A percentile compares a stretch with the other conserved stretches of the same genome.
phyloP scores from a whole-genome alignment of 30 jellyfish, hydroid and myxozoan species.

The Morbakka virulenta region DNA sequence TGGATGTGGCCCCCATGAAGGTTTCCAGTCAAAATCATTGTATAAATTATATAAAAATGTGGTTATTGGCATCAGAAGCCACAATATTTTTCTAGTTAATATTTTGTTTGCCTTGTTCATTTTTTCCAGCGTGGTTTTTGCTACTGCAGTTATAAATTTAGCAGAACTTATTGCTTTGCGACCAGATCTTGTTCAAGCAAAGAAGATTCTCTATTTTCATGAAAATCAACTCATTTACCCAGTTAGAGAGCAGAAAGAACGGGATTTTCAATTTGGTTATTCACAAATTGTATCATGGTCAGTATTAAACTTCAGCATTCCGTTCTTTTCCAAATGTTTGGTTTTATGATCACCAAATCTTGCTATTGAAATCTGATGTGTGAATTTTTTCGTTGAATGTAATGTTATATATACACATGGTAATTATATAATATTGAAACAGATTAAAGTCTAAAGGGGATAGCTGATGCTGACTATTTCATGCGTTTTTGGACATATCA shows the following conservation, averaged over 20 bases:
- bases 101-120: background rate
- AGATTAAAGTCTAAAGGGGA: too few species aligned
- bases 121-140: slow-evolving; percentile 59
- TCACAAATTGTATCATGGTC: slow-evolving; percentile 88
- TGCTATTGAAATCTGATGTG: background rate
- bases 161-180: slow-evolving; percentile 97
- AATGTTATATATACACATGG: too few species aligned
- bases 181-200: slow-evolving; percentile 62
- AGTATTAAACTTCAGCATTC: background rate
- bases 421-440: too few species aligned
- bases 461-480: too few species aligned
- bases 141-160: slow-evolving; percentile 69
- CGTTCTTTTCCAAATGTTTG: background rate
- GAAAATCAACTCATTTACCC: slow-evolving; percentile 97
- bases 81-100: background rate
- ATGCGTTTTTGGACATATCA: too few species aligned
- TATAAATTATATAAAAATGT: too few species aligned
- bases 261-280: slow-evolving; percentile 96
- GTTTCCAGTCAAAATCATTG: too few species aligned
- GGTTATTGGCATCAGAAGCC: too few species aligned
- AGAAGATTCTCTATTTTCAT: slow-evolving; percentile 81
- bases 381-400: too few species aligned
- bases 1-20: too few species aligned
- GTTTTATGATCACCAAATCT: too few species aligned
- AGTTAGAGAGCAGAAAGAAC: slow-evolving; percentile 77